Evolutionary conservation across 2,888 invertebrate genomes (phyloP).

Genomic region (Lepidocyrtinus sp.): DNA sequence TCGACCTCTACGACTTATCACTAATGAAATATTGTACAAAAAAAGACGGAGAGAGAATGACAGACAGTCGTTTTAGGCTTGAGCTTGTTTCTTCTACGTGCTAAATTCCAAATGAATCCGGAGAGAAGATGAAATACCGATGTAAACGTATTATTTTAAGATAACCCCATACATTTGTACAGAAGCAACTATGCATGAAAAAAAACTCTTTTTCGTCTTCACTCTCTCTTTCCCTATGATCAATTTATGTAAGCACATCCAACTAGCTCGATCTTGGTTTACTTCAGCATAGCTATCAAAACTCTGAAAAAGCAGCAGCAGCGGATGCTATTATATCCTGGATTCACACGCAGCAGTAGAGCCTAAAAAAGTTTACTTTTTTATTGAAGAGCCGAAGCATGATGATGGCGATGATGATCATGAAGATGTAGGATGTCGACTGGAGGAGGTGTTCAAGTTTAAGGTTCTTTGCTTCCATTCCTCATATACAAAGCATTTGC

Average conservation of each 20-base stretch:
- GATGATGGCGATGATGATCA: constrained; percentile 42
- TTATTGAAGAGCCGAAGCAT: constrained; percentile 21
- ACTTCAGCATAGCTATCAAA: neutral
- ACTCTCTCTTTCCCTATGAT: neutral
- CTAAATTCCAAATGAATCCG: constrained; percentile 56
- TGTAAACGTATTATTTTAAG: constrained; percentile 19
- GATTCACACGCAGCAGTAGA: constrained; percentile 42
- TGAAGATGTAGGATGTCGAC: constrained; percentile 59
- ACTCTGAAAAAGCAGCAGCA: constrained; percentile 19
- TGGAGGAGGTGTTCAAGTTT: constrained; percentile 69
- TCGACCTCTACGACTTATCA: constrained; percentile 24
- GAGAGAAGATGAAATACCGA: constrained; percentile 44
- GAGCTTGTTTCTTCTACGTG: constrained; percentile 49
- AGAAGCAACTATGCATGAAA: neutral
- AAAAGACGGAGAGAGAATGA: constrained; percentile 16
- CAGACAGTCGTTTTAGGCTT: constrained; percentile 37
- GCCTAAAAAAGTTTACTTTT: constrained; percentile 20
- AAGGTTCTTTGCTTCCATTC: constrained; percentile 62
- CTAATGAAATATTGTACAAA: constrained; percentile 26
- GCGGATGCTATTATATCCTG: constrained; percentile 59
- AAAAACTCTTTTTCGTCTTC: constrained; percentile 1
- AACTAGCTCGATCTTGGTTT: neutral
- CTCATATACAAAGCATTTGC: constrained; percentile 12
- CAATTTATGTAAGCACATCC: neutral
- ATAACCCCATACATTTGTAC: constrained; percentile 1